A percentile compares a stretch with the other conserved stretches of the same genome.
Evolutionary conservation across 2,888 invertebrate species (phyloP).

Genomic region (Acleris laterana): DNA sequence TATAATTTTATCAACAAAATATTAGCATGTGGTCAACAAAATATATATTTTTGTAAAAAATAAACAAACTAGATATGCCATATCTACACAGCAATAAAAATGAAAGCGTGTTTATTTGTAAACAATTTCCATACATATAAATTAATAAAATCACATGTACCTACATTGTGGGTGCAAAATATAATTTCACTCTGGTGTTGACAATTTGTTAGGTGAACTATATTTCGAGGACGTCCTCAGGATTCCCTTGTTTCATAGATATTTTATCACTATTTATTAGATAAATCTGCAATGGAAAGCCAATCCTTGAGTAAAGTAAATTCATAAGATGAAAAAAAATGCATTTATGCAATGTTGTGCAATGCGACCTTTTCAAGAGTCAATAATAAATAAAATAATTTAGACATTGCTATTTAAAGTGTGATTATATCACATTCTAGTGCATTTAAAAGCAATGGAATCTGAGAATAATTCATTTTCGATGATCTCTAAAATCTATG

Average conservation of each 20-base stretch:
- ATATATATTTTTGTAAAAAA: slow-evolving; percentile 62
- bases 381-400: too few species aligned
- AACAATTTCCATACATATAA: slow-evolving; percentile 39
- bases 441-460: too few species aligned
- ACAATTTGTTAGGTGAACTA: slow-evolving; percentile 47
- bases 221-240: slow-evolving; percentile 10
- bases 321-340: not conserved
- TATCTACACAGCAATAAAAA: slow-evolving; percentile 61
- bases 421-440: too few species aligned
- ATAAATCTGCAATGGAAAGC: slow-evolving; percentile 34
- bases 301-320: not conserved
- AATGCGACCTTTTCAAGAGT: too few species aligned
- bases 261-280: slow-evolving; percentile 29
- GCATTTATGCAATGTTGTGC: too few species aligned
- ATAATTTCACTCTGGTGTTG: slow-evolving; percentile 59
- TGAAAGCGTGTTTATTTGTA: slow-evolving; percentile 51
- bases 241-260: slow-evolving; percentile 23
- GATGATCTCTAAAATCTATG: too few species aligned
- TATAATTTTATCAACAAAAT: slow-evolving; percentile 58
- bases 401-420: too few species aligned
- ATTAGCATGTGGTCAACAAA: slow-evolving; percentile 58
- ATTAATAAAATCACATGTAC: slow-evolving; percentile 49
- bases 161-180: slow-evolving; percentile 57
- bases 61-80: slow-evolving; percentile 58
- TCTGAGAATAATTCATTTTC: too few species aligned